Base-by-base conservation (phyloP, 2,113 vertebrate genomes). In the Takifugu flavidus region DNA sequence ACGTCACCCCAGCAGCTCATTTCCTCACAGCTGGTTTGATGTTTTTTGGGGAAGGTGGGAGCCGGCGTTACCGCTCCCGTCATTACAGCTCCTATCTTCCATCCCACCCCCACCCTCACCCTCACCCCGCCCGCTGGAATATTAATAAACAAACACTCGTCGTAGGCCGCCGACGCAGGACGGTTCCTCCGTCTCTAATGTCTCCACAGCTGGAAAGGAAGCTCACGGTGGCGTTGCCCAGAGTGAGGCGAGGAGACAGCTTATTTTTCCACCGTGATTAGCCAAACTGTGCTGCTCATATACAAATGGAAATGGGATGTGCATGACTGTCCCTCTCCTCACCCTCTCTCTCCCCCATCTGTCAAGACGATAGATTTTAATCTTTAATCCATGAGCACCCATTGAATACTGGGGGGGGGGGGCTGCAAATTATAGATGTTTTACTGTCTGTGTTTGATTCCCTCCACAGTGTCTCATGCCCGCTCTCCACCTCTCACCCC, bases 331-430 rank as follows among this genome's bases (percentile, higher is more conserved):
- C 79, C 79, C 52, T 59, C 62, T 25, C 75, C 74, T 91, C 92
- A 85, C 91, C 92, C 74, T 59, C 63, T 39, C 59, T 56, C 68
- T 91, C 93, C 86, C 91, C 92, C 95, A 96, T 97, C 97, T 95
- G 96, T 95, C 94, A 95, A 98, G 94, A 96, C 95, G 95, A 95
- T 94, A 98, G 94, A 96, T 96, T 96, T 97, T 94, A 97, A 98
- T 98, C 95, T 98, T 98, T 97, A 98, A 98, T 98, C 96, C 95
- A 98, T 96, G 96, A 96, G 96, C 96, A 98, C 94, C 94, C 96
- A 95, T 92, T 92, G 94, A 96, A 96, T 95, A 95, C 93, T 91
- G 90, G 93, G 79, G 45, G 90, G 93, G 79, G 43, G 45, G 93
- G 96, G 96, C 95, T 94, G 94, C 95, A 95, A 94, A 96, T 98